Evolutionary conservation across 2,113 vertebrate genomes (phyloP).

Genomic region (Origma solitaria): DNA sequence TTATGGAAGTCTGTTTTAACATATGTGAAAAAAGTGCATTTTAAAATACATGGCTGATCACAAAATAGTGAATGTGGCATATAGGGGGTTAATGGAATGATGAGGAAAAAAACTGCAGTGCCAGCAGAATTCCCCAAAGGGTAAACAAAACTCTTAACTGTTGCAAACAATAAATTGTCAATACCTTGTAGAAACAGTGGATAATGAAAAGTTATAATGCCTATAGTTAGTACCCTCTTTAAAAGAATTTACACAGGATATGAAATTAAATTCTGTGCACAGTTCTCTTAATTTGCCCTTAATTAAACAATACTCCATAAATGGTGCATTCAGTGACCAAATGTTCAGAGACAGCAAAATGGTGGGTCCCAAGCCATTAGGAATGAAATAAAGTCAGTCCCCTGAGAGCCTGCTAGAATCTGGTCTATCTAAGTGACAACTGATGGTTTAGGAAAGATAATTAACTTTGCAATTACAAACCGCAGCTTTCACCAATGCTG

Average conservation of each 20-base stretch:
- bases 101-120: slow-evolving; percentile 62
- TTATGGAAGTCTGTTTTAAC: background rate
- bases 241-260: slow-evolving; percentile 87
- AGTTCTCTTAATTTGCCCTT: slow-evolving; percentile 93
- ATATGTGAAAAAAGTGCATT: background rate
- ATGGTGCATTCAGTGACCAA: slow-evolving; percentile 92
- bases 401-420: slow-evolving; percentile 79
- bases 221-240: slow-evolving; percentile 86
- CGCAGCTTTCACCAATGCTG: slow-evolving; percentile 79
- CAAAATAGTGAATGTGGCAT: background rate
- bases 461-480: slow-evolving; percentile 97
- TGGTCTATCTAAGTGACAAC: slow-evolving; percentile 92
- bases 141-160: slow-evolving; percentile 80
- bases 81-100: slow-evolving; percentile 64
- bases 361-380: slow-evolving; percentile 85
- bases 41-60: background rate
- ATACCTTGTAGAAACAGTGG: slow-evolving; percentile 81
- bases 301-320: slow-evolving; percentile 98
- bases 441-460: slow-evolving; percentile 97
- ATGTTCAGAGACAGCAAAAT: slow-evolving; percentile 86
- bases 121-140: slow-evolving; percentile 74
- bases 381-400: slow-evolving; percentile 83
- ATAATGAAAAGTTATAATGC: slow-evolving; percentile 96
- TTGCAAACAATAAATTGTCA: slow-evolving; percentile 78
- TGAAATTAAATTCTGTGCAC: slow-evolving; percentile 93